Evolutionary conservation across 2,888 invertebrate genomes (phyloP), one percentile per base, ranked within the genome.

Genomic region (Epinotia nisella): DNA sequence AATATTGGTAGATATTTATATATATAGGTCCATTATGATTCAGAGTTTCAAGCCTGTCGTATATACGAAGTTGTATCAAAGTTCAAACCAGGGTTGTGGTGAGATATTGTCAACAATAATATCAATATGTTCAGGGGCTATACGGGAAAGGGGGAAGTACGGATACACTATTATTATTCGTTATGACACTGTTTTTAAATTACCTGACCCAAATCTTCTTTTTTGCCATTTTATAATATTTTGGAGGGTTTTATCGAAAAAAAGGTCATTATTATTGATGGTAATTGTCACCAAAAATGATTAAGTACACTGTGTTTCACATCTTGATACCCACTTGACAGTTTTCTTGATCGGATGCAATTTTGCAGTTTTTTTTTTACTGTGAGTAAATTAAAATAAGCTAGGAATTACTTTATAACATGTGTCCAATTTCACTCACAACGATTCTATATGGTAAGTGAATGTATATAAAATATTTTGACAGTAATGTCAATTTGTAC

Each of bases 361-460:
- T 24, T 24, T 17, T n/a, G 45, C 53, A 45, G 21, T 60, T 45
- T n/a, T n/a, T 58, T 10, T 17, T 41, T 13, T 17, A 24, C 29
- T 67, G n/a, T 24, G 49, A 62, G 24, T 41, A 17, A 56, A 49
- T 15, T 51, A 59, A 51, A 19, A 58, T 39, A 61, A 74, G 56
- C 29, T 56, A 59, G 55, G 71, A 70, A 75, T 72, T 71, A 76
- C 74, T 65, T 71, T 77, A 75, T 70, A 76, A 77, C 75, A 73
- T 76, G 78, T 79, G 83, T 86, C 85, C 85, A 82, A 81, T 80
- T 76, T 79, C 75, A 79, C 81, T 78, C 80, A 86, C 86, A 85
- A 86, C 85, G 87, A 86, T 78, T 77, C 51, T 68, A 64, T 64
- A 53, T 59, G 41, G 51, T 53, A 68, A 69, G 17, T 74, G 19